These are phyloP conservation scores for Papilio helenus DNA, from an alignment of 1,140 invertebrate species.

Conservation along the genomic window DNA sequence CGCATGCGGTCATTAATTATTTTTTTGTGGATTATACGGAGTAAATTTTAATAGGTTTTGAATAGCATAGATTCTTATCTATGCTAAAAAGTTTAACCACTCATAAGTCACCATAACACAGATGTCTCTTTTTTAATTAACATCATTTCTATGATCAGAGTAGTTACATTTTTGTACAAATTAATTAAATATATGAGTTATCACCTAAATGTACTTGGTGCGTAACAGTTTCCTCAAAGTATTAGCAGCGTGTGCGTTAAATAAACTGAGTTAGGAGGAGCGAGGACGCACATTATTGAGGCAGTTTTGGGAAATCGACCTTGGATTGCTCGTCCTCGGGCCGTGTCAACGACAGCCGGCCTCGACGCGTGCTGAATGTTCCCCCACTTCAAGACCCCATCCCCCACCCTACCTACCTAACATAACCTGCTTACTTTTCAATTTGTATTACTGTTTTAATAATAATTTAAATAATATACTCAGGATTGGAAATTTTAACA, in stretches of 20 bases:
- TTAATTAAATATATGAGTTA: neutral
- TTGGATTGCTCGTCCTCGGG: slow-evolving; percentile 71
- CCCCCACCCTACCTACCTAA: slow-evolving; percentile 21
- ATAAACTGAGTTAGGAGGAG: slow-evolving; percentile 37
- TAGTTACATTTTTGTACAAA: too few relatives aligned
- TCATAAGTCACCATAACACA: neutral
- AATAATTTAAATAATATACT: neutral
- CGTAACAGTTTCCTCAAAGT: neutral
- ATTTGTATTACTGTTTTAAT: slow-evolving; percentile 4
- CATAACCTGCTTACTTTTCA: slow-evolving; percentile 28
- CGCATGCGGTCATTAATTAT: neutral
- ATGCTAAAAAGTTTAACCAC: neutral
- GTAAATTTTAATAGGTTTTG: neutral
- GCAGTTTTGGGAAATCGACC: slow-evolving; percentile 67
- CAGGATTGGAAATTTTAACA: neutral
- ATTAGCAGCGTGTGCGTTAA: slow-evolving; percentile 19
- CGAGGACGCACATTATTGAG: neutral
- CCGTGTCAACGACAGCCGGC: slow-evolving; percentile 73
- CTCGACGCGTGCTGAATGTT: slow-evolving; percentile 58
- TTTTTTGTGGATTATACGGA: neutral
- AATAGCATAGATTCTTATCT: neutral
- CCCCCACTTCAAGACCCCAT: slow-evolving; percentile 36
- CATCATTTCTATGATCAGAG: neutral
- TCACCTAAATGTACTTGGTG: neutral
- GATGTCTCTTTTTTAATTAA: neutral